A percentile compares a stretch with the other conserved stretches of the same genome.
Conservation (phyloP, 2,797 vertebrate species). For the Okamejei kenojei region DNA sequence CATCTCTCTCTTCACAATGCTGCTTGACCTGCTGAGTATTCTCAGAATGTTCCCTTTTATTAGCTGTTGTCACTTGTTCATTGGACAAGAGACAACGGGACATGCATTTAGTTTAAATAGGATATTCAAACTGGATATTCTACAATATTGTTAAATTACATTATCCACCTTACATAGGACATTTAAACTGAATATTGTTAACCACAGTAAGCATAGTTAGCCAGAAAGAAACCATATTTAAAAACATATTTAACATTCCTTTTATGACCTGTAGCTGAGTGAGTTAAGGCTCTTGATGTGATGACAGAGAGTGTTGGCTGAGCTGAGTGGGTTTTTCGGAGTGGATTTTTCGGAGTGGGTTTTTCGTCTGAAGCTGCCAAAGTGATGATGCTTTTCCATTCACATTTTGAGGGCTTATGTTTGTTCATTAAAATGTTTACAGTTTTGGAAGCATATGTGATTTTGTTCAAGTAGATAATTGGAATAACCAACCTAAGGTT, state of each 20-base stretch:
- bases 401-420: not conserved
- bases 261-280: not conserved
- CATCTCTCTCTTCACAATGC: too few relatives aligned
- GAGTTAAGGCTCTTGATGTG: not conserved
- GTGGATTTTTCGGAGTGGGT: too few relatives aligned
- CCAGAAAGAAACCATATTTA: too few relatives aligned
- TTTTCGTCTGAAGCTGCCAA: not conserved
- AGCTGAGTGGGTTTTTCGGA: not conserved
- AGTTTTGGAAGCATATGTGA: not conserved
- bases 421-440: not conserved
- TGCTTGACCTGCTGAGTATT: too few relatives aligned
- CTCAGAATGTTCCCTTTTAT: too few relatives aligned
- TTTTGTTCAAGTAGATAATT: not conserved
- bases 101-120: not conserved
- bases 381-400: not conserved
- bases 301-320: not conserved
- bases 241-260: not conserved
- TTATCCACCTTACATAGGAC: not conserved
- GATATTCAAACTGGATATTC: not conserved
- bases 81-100: too few relatives aligned
- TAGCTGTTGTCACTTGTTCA: too few relatives aligned
- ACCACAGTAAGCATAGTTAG: too few relatives aligned
- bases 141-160: not conserved
- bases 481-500: not conserved
- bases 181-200: not conserved